Base-by-base conservation (phyloP, 2,113 vertebrate species). In the Emydocephalus ijimae region DNA sequence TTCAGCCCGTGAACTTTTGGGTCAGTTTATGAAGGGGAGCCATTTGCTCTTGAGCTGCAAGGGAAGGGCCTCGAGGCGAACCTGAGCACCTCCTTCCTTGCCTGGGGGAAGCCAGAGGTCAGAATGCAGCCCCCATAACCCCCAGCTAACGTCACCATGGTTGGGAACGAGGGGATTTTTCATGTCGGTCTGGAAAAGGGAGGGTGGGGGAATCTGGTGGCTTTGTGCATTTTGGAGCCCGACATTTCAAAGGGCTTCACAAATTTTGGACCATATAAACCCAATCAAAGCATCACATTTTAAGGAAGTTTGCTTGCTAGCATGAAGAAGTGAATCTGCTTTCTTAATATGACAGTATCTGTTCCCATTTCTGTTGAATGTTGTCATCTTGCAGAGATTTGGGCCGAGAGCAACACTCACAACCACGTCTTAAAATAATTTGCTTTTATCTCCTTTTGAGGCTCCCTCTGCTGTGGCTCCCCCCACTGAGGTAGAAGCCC, bases 401-500 rank as follows among this genome's bases (percentile, higher is more conserved):
- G 1, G 5, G 88, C 88, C 39, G 81, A 90, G 5, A 24, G 3
- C 2, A 55, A 12, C 48, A 6, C 29, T 9, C 56, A 14, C 52
- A 24, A 1, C 1, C 2, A 1, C 12, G 3, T 29, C 12, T n/a
- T 50, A 7, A 91, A 86, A 2, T 24, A 54, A 9, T 34, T 43
- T 1, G 8, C 45, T 48, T 23, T 50, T 54, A 3, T 10, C 18
- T 26, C 11, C 23, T 24, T 1, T 29, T 1, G 91, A 98, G 98
- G 94, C 95, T 21, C 96, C 97, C 92, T 91, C 96, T 2, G 55
- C 91, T 4, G 89, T 15, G 23, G 64, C 91, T 61, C 93, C 95
- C 1, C 97, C 98, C 87, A 98, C 98, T 0, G 98, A 98, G 94
- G 98, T 96, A 0, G 98, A 99, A 96, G 98, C 97, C 0, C 97